phyloP scores from a whole-genome alignment of 2,113 vertebrate species.

The Hystrix cristata region DNA sequence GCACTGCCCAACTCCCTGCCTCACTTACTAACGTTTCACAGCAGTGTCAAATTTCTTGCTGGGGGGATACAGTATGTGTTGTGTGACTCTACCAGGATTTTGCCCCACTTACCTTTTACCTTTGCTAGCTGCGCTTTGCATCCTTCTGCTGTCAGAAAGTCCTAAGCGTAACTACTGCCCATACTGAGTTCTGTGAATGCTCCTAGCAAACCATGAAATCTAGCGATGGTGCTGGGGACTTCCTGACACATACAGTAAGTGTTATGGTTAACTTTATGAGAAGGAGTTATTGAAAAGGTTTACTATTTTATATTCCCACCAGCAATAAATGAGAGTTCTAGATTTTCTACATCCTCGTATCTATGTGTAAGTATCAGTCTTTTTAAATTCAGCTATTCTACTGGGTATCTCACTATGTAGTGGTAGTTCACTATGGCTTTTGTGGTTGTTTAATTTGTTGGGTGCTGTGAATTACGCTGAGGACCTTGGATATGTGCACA shows the following conservation, averaged over 20 bases:
- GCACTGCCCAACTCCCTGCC: not conserved
- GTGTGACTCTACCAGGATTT: not conserved
- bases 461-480: not conserved
- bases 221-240: not conserved
- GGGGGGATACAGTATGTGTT: not conserved
- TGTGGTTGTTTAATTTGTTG: not conserved
- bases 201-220: not conserved
- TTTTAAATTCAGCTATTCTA: constrained; percentile 17
- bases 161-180: not conserved
- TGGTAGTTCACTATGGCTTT: not conserved
- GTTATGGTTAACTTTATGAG: constrained; percentile 27
- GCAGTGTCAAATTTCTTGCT: not conserved
- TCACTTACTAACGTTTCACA: not conserved
- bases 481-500: not conserved
- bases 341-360: not conserved
- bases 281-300: constrained; percentile 30
- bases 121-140: constrained; percentile 37
- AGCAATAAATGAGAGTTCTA: constrained; percentile 23
- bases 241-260: not conserved
- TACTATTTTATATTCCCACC: not conserved
- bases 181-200: not conserved
- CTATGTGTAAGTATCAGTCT: not conserved
- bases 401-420: not conserved
- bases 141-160: not conserved
- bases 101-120: not conserved